Percentiles rank a stretch among this genome's conserved stretches.
Conservation (phyloP, 2,888 invertebrate species). For the Caenorhabditis doughertyi region DNA sequence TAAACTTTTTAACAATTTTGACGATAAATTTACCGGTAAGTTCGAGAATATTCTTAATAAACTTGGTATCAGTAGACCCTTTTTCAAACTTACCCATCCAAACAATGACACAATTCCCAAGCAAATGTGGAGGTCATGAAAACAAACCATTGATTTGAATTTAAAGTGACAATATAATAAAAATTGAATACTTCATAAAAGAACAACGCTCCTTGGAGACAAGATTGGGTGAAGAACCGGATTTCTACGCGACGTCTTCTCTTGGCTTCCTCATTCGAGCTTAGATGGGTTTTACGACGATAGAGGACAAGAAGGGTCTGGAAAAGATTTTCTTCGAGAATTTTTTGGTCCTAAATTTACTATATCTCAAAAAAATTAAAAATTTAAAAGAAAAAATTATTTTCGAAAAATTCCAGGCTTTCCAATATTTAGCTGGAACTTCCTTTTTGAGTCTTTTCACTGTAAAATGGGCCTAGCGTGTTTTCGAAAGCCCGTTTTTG, state of each 20-base stretch:
- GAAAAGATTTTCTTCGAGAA: too few species aligned
- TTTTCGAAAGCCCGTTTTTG: too few species aligned
- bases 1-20: too few species aligned
- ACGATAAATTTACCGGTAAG: too few species aligned
- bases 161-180: conserved; percentile 54
- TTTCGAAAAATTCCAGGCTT: too few species aligned
- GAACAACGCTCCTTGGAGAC: conserved; percentile 60
- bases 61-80: background rate
- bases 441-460: too few species aligned
- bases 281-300: conserved; percentile 28
- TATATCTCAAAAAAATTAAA: too few species aligned
- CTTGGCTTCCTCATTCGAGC: conserved; percentile 19
- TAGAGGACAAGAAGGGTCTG: conserved; percentile 52
- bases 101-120: conserved; percentile 62
- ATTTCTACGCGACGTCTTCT: conserved; percentile 49
- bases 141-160: conserved; percentile 53
- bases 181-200: conserved; percentile 67
- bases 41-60: too few species aligned
- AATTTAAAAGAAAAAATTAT: too few species aligned
- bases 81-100: conserved; percentile 45
- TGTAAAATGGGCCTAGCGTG: too few species aligned
- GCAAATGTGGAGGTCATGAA: conserved; percentile 62
- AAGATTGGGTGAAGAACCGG: conserved; percentile 63
- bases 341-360: too few species aligned
- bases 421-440: too few species aligned